Base-by-base conservation (phyloP, 2,888 invertebrate genomes). In the Danaus chrysippus region DNA sequence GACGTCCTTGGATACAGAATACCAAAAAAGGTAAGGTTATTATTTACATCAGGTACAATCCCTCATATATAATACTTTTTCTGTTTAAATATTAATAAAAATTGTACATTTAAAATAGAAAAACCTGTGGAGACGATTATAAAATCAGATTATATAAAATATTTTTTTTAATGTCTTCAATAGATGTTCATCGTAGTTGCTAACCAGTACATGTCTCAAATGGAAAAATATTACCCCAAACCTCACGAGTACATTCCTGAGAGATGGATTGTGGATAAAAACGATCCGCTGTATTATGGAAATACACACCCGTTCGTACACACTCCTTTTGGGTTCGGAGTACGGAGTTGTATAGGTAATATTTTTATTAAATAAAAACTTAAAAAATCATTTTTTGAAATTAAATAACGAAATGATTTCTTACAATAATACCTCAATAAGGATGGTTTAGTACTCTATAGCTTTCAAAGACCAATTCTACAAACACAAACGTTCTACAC, bases 181-280 rank as follows among this genome's bases (percentile, higher is more conserved):
- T 71, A 86, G 83, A 70, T 73, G 34, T 69, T 72, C 13, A 43
- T 84, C 1, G 65, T 72, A 2, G 75, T 84, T 19, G 68, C 70
- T 65, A 94, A 95, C 69, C 93, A 94, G 73, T 92, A 93, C 15
- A 92, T 94, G 72, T 93, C 94, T 57, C 86, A 92, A 71, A 91
- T 92, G 74, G 94, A 94, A 12, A 83, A 92, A 61, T 92, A 95
- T 70, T 96, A 94, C 73, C 88, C 92, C 0, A 84, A 91, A 19
- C 89, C 94, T 3, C 73, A 85, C 0, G 89, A 93, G 62, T 97
- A 93, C 74, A 77, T 94, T 46, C 96, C 97, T 0, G 96, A 96
- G 76, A 86, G 97, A 57, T 97, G 96, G 96, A 70, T 92, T 5
- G 71, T 70, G 1, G 75, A 78, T 0, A 84, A 85, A 64, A 70